Percentiles rank a stretch among this genome's conserved stretches.
Evolutionary conservation across 2,888 invertebrate genomes (phyloP).

Genomic region (Mechanitis messenoides): DNA sequence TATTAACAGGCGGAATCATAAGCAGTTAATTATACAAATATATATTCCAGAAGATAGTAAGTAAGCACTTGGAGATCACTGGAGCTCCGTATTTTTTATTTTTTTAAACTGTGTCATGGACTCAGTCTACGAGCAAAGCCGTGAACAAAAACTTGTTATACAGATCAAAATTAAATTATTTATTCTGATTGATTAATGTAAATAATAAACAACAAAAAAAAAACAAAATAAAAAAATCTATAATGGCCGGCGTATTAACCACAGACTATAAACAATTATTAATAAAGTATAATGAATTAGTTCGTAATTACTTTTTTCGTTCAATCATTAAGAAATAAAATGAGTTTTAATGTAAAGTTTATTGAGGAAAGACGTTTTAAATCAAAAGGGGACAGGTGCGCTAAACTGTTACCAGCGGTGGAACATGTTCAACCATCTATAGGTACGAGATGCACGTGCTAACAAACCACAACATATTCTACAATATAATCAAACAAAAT

Average conservation of each 20-base stretch:
- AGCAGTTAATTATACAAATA: too few relatives aligned
- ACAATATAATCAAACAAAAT: slow-evolving; percentile 23
- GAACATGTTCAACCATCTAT: slow-evolving; percentile 39
- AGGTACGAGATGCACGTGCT: slow-evolving; percentile 47
- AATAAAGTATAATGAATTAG: not conserved
- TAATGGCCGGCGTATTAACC: not conserved
- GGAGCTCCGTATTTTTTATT: too few relatives aligned
- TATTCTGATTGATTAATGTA: too few relatives aligned
- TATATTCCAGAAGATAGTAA: too few relatives aligned
- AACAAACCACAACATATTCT: slow-evolving; percentile 51
- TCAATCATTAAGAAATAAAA: slow-evolving; percentile 8
- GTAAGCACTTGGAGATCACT: too few relatives aligned
- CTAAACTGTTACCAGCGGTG: slow-evolving; percentile 28
- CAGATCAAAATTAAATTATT: too few relatives aligned
- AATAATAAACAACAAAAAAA: not conserved
- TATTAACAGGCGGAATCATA: too few relatives aligned
- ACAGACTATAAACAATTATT: not conserved
- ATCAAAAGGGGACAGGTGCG: slow-evolving; percentile 26
- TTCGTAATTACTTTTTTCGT: slow-evolving; percentile 9
- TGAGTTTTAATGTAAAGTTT: slow-evolving; percentile 18
- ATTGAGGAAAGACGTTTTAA: slow-evolving; percentile 25
- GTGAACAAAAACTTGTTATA: too few relatives aligned
- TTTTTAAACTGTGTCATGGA: too few relatives aligned
- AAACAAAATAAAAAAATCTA: not conserved
- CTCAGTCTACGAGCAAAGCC: too few relatives aligned